Conservation (phyloP, 2,888 invertebrate species). For the Cataglyphis albicans region DNA sequence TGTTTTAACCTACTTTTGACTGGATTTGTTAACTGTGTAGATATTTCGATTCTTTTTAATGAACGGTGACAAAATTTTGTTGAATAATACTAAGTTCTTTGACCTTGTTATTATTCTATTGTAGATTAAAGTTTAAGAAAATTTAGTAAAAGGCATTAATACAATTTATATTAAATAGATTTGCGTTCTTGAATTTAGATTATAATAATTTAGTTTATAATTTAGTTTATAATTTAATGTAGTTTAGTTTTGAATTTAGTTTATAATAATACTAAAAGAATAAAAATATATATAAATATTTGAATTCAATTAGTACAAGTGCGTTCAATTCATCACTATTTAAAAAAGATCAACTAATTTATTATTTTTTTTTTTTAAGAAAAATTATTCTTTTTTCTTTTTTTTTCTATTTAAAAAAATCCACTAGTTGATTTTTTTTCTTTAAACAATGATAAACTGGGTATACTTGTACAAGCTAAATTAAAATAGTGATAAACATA, state of each 20-base stretch:
- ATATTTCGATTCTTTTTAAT: neutral
- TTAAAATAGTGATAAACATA: neutral
- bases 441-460: neutral
- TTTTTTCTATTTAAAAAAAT: no score
- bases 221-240: no score
- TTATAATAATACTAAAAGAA: neutral
- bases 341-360: no score
- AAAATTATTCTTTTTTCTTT: no score
- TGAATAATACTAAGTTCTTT: neutral
- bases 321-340: no score
- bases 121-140: neutral
- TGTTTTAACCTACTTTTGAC: neutral
- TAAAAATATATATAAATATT: neutral
- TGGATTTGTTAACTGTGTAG: neutral
- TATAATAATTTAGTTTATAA: neutral
- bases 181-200: neutral
- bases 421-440: no score
- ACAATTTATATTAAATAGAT: neutral
- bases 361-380: no score
- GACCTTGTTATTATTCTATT: neutral
- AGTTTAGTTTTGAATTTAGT: neutral
- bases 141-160: neutral
- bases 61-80: neutral
- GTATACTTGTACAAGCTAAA: neutral
- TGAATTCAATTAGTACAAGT: no score